Percentiles rank a stretch among this genome's conserved stretches.
phyloP scores from a whole-genome alignment of 2,797 vertebrate species.

The Urophycis tenuis region DNA sequence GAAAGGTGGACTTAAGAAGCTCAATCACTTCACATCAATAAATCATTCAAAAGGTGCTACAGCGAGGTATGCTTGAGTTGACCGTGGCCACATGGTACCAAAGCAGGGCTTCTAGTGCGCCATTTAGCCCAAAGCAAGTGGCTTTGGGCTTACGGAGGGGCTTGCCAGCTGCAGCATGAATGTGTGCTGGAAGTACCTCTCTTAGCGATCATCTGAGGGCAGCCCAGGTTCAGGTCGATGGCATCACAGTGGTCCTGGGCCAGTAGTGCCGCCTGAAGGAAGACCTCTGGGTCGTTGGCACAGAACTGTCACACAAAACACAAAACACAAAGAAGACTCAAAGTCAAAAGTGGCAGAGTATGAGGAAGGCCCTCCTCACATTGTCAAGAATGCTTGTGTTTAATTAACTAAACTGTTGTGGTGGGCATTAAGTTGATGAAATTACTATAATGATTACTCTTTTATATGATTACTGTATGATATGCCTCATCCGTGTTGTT shows the following conservation, averaged over 20 bases:
- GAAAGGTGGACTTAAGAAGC: neutral
- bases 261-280: constrained; percentile 86
- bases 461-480: no score
- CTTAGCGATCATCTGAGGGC: constrained; percentile 98
- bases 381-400: neutral
- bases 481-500: no score
- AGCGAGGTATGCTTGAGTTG: neutral
- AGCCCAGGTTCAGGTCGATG: constrained; percentile 92
- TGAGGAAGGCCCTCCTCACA: neutral
- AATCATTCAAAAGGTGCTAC: neutral
- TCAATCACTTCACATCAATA: neutral
- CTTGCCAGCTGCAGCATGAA: neutral
- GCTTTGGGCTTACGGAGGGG: neutral
- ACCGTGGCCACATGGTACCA: neutral
- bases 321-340: neutral
- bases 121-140: neutral
- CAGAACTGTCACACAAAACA: constrained; percentile 77
- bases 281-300: constrained; percentile 94
- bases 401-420: neutral
- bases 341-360: neutral
- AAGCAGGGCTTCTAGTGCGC: neutral
- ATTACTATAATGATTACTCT: neutral
- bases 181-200: constrained; percentile 70
- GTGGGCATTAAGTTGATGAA: neutral
- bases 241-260: constrained; percentile 94